phyloP scores from a whole-genome alignment of 2,797 vertebrate genomes.

The Sarcoramphus papa region DNA sequence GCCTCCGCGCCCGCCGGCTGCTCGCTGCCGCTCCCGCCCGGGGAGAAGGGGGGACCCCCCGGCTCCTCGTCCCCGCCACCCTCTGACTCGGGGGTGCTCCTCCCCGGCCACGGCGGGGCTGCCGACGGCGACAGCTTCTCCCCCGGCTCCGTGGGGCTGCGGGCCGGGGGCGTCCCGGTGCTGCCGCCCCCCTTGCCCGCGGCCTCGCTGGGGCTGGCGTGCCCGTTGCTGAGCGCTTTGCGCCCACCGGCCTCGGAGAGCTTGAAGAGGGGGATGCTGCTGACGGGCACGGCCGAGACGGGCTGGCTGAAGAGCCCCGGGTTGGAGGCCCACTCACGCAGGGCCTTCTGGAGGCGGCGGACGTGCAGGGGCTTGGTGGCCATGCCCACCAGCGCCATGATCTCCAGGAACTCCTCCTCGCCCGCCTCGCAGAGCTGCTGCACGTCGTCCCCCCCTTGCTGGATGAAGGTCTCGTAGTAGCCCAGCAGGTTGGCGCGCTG shows the following conservation, averaged over 20 bases:
- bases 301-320: conserved; percentile 93
- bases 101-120: conserved; percentile 79
- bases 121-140: conserved; percentile 82
- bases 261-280: conserved; percentile 91
- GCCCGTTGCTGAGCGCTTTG: conserved; percentile 86
- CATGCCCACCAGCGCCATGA: conserved; percentile 99
- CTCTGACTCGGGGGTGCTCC: conserved; percentile 86
- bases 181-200: conserved; percentile 78
- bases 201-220: conserved; percentile 73
- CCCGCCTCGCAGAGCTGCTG: conserved; percentile 97
- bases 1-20: conserved; percentile 63
- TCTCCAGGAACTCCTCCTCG: conserved; percentile 98
- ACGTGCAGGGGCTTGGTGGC: conserved; percentile 97
- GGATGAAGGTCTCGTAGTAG: conserved; percentile 99
- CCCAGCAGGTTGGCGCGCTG: conserved; percentile 94
- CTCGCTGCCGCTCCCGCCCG: conserved; percentile 37
- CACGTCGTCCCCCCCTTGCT: conserved; percentile 97
- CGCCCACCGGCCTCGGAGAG: conserved; percentile 83
- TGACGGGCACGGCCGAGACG: conserved; percentile 79
- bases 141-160: conserved; percentile 86
- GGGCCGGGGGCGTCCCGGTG: conserved; percentile 77
- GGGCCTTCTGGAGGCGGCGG: conserved; percentile 93
- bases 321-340: conserved; percentile 95
- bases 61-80: conserved; percentile 81
- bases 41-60: conserved; percentile 71